Base-by-base conservation (phyloP, 2,797 vertebrate species). In the Acipenser ruthenus region DNA sequence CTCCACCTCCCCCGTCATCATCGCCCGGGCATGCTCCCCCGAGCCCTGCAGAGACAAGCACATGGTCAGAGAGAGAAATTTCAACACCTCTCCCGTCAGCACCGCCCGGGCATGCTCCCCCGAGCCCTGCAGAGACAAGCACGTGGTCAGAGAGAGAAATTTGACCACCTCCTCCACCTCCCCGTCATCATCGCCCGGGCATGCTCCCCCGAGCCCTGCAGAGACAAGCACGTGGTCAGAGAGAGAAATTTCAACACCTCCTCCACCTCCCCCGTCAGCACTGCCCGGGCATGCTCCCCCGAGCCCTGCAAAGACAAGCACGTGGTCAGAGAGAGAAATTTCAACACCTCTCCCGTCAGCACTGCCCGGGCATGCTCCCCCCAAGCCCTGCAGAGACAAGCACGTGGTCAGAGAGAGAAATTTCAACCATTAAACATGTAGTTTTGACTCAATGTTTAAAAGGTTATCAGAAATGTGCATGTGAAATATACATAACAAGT, bases 91-190 rank as follows among this genome's bases (percentile, higher is more conserved):
- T n/a, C n/a, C n/a, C n/a, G n/a, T n/a, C n/a, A n/a, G n/a, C n/a
- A n/a, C n/a, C n/a, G n/a, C n/a, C n/a, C n/a, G n/a, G n/a, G n/a
- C n/a, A n/a, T n/a, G n/a, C n/a, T n/a, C n/a, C n/a, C n/a, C n/a
- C 0, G 70, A 83, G 60, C 91, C 92, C 95, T 98, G 72, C 11
- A 71, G 1, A 1, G 15, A 1, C 23, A 15, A 8, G 64, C 48
- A 67, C 10, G 64, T 6, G 67, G 37, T 10, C 53, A 8, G 23
- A 64, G 47, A 49, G 13, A 5, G 4, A 8, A 23, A 12, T n/a
- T n/a, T n/a, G n/a, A n/a, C n/a, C 63, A 97, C 70, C 49, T 95
- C 93, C 73, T 99, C 94, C 6, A 77, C 63, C 0, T 91, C 86
- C 60, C 93, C 0, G 94, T 95, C 64, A 91, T 84, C 65, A 93